Evolutionary conservation across 2,797 vertebrate species (phyloP).

Genomic region (Rhabdomys pumilio): DNA sequence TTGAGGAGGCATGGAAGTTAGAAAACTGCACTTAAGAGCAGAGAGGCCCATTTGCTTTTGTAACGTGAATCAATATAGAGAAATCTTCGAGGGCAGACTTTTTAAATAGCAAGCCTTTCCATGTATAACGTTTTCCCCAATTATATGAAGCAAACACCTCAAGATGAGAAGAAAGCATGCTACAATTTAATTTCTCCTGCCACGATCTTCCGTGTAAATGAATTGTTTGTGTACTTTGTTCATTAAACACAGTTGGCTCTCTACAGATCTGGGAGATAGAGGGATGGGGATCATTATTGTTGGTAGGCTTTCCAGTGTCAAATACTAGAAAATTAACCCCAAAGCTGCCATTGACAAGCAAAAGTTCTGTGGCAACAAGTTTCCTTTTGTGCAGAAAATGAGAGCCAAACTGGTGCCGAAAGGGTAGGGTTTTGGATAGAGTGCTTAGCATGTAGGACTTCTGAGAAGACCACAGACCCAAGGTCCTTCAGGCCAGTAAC

Average conservation of each 20-base stretch:
- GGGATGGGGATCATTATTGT: not conserved
- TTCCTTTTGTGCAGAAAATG: conserved; percentile 2
- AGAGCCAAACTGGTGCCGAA: not conserved
- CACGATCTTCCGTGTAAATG: conserved; percentile 7
- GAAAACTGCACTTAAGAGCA: not conserved
- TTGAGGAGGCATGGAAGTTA: not conserved
- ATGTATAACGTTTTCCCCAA: not conserved
- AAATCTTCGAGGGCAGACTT: not conserved
- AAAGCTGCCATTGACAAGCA: not conserved
- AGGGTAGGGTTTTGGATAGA: not conserved
- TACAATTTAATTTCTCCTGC: conserved; percentile 16
- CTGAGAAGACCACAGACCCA: not conserved
- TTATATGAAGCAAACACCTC: conserved; percentile 42
- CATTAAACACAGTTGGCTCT: not conserved
- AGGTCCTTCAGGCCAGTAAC: not conserved
- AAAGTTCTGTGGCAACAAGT: not conserved
- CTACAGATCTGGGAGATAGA: not conserved
- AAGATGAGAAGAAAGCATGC: conserved; percentile 2
- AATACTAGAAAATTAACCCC: conserved; percentile 45
- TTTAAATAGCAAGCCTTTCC: conserved; percentile 29
- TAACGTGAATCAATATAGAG: conserved; percentile 11
- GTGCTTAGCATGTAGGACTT: not conserved
- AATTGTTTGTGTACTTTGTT: conserved; percentile 15
- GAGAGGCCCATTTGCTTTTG: conserved; percentile 16
- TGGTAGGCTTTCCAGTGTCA: conserved; percentile 5